A percentile compares a stretch with the other conserved stretches of the same genome.
Evolutionary conservation across 2,888 invertebrate genomes (phyloP).

Genomic region (Apantesis nais): DNA sequence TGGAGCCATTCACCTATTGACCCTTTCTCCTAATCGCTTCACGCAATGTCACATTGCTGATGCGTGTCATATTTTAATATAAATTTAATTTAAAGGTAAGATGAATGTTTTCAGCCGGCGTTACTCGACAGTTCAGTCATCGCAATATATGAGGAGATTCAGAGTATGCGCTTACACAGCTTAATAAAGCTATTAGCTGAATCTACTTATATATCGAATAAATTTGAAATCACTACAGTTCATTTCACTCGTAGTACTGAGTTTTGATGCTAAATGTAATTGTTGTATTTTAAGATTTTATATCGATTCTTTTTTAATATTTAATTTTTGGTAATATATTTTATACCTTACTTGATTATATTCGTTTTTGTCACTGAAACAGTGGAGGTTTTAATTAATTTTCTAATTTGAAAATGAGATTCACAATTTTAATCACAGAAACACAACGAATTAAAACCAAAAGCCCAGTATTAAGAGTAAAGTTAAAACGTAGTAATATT

Average conservation of each 20-base stretch:
- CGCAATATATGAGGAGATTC: not conserved
- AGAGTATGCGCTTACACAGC: not conserved
- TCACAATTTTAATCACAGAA: slow-evolving; percentile 1
- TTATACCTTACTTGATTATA: not conserved
- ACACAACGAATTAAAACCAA: not conserved
- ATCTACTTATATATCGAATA: not conserved
- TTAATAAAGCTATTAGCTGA: not conserved
- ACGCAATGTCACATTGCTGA: not conserved
- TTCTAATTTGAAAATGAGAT: not conserved
- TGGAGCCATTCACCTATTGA: not conserved
- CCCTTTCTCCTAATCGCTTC: too few relatives aligned
- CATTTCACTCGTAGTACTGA: not conserved
- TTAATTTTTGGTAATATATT: not conserved
- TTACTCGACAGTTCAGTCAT: not conserved
- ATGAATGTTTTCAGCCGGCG: not conserved
- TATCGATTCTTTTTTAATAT: too few relatives aligned
- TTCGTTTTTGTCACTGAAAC: not conserved
- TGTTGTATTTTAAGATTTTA: not conserved
- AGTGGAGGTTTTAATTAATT: not conserved
- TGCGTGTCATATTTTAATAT: not conserved
- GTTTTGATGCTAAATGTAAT: not conserved
- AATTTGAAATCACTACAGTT: not conserved
- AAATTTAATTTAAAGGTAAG: not conserved
- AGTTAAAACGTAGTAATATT: not conserved
- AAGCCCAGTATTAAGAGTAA: not conserved